A percentile compares a stretch with the other conserved stretches of the same genome.
These are phyloP conservation scores for Formica selysi DNA, from an alignment of 1,140 invertebrate genomes.

Conservation along the genomic window DNA sequence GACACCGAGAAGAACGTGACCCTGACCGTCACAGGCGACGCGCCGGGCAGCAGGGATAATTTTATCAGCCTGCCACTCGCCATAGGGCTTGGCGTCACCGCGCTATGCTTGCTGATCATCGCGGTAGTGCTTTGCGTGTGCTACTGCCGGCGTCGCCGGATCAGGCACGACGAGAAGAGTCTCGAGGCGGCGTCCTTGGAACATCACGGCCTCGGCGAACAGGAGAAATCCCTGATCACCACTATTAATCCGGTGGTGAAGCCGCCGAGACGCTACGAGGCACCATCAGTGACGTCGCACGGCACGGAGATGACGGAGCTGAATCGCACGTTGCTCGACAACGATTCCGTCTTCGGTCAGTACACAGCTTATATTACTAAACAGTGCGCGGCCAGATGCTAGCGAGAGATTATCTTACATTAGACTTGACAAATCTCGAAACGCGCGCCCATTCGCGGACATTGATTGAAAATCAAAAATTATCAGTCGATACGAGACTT, in stretches of 20 bases:
- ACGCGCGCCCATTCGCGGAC: constrained; percentile 28
- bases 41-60: constrained; percentile 83
- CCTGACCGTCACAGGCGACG: constrained; percentile 87
- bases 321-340: constrained; percentile 92
- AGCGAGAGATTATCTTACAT: constrained; percentile 60
- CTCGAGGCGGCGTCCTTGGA: constrained; percentile 83
- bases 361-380: constrained; percentile 82
- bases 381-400: constrained; percentile 78
- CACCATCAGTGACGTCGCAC: constrained; percentile 89
- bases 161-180: constrained; percentile 87
- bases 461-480: constrained; percentile 16
- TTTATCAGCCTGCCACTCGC: constrained; percentile 85
- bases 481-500: neutral
- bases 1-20: constrained; percentile 91
- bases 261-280: constrained; percentile 90
- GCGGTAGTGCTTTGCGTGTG: constrained; percentile 89
- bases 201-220: constrained; percentile 88
- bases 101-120: constrained; percentile 88
- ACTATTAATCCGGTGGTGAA: constrained; percentile 94
- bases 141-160: constrained; percentile 88
- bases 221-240: constrained; percentile 93
- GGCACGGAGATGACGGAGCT: constrained; percentile 93
- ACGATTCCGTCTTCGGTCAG: constrained; percentile 91
- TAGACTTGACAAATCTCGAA: constrained; percentile 39
- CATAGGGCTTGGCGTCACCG: constrained; percentile 83